Evolutionary conservation across 2,888 invertebrate species (phyloP), one percentile per base, ranked within the genome.

Genomic region (Trissolcus japonicus): DNA sequence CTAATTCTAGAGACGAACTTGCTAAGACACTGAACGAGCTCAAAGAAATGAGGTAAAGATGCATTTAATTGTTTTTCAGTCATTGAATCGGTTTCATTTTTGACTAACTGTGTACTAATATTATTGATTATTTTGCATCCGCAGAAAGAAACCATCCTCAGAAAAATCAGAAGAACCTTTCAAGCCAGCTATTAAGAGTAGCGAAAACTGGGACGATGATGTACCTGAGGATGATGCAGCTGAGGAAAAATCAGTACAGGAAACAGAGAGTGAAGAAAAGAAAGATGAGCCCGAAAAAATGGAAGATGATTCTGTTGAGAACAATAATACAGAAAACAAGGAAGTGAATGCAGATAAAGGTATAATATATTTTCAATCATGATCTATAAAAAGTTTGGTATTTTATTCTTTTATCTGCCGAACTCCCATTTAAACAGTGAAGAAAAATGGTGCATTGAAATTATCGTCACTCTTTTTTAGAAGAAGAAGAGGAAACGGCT

Each of bases 241-340:
- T n/a, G n/a, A n/a, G n/a, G n/a, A 85, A 41, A 81, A 84, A 78
- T 87, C 89, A 61, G 80, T 82, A 7, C 85, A 87, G 17, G 87
- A 89, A 56, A 61, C 80, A 13, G 69, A 90, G 82, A 86, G 80
- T 54, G 89, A 90, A 16, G 77, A 79, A 43, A 89, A 91, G 46
- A 89, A 86, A 50, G 83, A 84, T 60, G 78, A 83, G 19, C 50
- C 60, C 13, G 79, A 84, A n/a, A 90, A 90, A 86, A 84, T 79
- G 56, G 89, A 90, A 11, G 75, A 86, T 67, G 86, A 85, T 62
- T 16, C 43, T 51, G 81, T 78, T 19, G 86, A 87, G 57, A 87
- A 89, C 35, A 87, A 89, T 53, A 76, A 81, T 11, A 75, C 81
- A 55, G 80, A 84, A 9, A 90, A 90, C 86, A 86, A 81, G 62